Evolutionary conservation across 2,888 invertebrate species (phyloP), one percentile per base, ranked within the genome.

Genomic region (Nomada ruficornis): DNA sequence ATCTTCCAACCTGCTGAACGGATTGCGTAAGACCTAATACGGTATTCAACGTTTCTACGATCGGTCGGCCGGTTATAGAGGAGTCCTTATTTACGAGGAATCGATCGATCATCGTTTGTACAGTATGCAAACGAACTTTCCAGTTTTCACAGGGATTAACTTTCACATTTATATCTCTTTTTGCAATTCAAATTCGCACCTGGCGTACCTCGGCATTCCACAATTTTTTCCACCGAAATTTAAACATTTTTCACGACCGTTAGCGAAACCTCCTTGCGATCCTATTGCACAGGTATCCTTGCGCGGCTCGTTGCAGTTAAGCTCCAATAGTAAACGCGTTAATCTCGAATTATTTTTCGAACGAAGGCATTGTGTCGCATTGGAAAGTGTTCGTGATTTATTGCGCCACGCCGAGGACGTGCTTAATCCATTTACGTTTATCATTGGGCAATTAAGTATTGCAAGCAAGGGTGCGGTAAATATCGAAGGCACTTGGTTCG

Each of bases 341-440:
- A 80, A 81, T 70, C 77, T 44, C 64, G 76, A 85, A 86, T 81
- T 74, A 65, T 81, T 70, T 42, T 67, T 54, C 50, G 15, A 1
- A 26, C 11, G 55, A 59, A 55, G 18, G n/a, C 50, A 54, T 18
- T 67, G n/a, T 20, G 59, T 62, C 36, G 36, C 36, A 7, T 36
- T 5, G 36, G 50, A 55, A 80, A 44, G 26, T 54, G 44, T 70
- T 64, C 65, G 29, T 44, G 73, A 50, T 57, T 76, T 69, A 70
- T 73, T 80, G 80, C 64, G 26, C 55, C 62, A 50, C 71, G 36
- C 13, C 50, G 54, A 67, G 55, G 60, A 54, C 54, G 4, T 15
- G n/a, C 2, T 7, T 18, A 11, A n/a, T 15, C 13, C 26, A 23
- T 57, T 44, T 67, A 5, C 20, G 26, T 18, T 9, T 67, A 67